Evolutionary conservation across 2,797 vertebrate genomes (phyloP).

Genomic region (Amblyraja radiata): DNA sequence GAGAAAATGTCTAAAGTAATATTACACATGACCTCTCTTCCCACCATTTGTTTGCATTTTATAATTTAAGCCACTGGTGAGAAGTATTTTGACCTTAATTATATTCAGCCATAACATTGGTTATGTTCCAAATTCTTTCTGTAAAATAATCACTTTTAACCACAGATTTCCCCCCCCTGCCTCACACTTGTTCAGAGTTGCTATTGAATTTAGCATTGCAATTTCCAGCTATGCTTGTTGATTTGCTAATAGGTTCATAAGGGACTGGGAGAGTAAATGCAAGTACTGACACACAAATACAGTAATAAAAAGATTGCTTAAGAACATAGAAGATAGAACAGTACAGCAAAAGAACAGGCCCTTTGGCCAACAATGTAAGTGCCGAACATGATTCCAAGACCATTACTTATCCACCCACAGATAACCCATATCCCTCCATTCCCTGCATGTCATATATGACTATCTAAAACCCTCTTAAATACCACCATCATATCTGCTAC

Average conservation of each 20-base stretch:
- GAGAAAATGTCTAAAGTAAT: not conserved
- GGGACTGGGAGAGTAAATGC: not conserved
- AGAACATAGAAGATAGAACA: too few relatives aligned
- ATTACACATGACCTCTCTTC: not conserved
- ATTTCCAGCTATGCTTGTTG: not conserved
- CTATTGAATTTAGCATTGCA: not conserved
- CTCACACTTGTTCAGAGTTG: not conserved
- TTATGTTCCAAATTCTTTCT: not conserved
- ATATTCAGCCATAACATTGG: not conserved
- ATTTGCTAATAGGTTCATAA: not conserved
- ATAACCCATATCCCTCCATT: too few relatives aligned
- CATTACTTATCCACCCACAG: too few relatives aligned
- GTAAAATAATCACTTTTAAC: not conserved
- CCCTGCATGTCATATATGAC: too few relatives aligned
- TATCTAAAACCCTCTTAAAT: too few relatives aligned
- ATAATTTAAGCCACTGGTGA: not conserved
- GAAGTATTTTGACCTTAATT: not conserved
- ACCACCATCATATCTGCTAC: too few relatives aligned
- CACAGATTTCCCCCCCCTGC: not conserved
- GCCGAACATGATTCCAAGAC: too few relatives aligned
- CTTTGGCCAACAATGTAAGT: too few relatives aligned
- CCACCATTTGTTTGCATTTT: not conserved
- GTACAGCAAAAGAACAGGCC: too few relatives aligned
- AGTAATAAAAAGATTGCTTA: not conserved
- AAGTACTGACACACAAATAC: not conserved